phyloP scores from a whole-genome alignment of 2,113 vertebrate species.

The Chaetorhynchus papuensis region DNA sequence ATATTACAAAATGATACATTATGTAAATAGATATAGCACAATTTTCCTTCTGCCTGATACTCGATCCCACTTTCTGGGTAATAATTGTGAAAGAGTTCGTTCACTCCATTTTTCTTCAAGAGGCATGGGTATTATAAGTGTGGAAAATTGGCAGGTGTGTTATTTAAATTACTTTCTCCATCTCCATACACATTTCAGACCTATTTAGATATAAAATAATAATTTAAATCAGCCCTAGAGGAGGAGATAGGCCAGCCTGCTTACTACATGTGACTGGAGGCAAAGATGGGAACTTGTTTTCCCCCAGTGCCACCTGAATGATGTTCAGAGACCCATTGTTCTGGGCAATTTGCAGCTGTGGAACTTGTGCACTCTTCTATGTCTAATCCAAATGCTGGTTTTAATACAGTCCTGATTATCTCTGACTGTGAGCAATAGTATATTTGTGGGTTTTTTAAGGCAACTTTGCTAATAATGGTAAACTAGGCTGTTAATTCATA shows the following conservation, averaged over 20 bases:
- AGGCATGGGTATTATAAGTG: background rate
- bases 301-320: background rate
- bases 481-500: background rate
- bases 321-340: background rate
- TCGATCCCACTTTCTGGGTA: background rate
- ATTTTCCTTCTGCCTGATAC: constrained; percentile 8
- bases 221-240: background rate
- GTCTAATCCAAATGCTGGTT: background rate
- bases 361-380: background rate
- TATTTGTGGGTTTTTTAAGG: background rate
- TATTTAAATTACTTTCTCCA: background rate
- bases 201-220: background rate
- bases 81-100: background rate
- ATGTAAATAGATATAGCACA: constrained; percentile 3
- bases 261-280: background rate
- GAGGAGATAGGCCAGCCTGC: background rate
- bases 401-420: background rate
- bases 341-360: background rate
- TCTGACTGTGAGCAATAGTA: background rate
- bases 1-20: constrained; percentile 28
- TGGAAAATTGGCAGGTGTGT: background rate
- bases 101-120: background rate
- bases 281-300: background rate
- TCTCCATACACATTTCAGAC: background rate
- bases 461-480: background rate